Evolutionary conservation across 1,140 invertebrate genomes (phyloP), one percentile per base, ranked within the genome.

Genomic region (Contarinia nasturtii): DNA sequence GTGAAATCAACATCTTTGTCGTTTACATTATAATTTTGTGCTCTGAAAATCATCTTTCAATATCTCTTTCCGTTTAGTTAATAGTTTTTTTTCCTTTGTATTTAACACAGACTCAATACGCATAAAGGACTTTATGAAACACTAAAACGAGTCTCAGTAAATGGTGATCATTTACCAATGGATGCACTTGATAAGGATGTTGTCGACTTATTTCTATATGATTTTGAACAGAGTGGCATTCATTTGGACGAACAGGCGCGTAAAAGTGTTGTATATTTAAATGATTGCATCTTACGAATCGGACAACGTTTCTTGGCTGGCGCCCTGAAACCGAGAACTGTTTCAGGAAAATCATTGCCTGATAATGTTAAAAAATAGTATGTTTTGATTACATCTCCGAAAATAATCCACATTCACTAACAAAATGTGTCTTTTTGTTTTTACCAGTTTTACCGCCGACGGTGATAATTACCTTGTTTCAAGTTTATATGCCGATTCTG

Each of bases 141-240:
- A 4, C 63, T 97, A 14, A 73, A 74, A 38, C 57, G 72, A 46
- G 82, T 84, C 1, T 69, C 82, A 1, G 64, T 74, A 44, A 63
- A 75, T 17, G 84, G 82, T 11, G 90, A 95, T 59, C 64, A 71
- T 33, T 15, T 75, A 15, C 61, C 70, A 36, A 84, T 76, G 7
- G 77, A 74, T 45, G 72, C 74, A 1, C 75, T 86, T 2, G 93
- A 98, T 60, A 60, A 79, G 42, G 82, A 94, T 65, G 82, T 98
- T 2, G 79, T 80, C 1, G 72, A 82, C 56, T 64, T 98, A 46
- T 97, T 97, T 68, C 64, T 94, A 33, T 89, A 92, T 66, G 93
- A 98, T 63, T 97, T 97, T 69, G 91, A 97, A 63, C 90, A 95
- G 64, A 83, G 83, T 67, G 93, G 92, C 7, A 97, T 97, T 53